Percentiles rank a stretch among this genome's conserved stretches.
These are phyloP conservation scores for Drosophila mojavensis DNA, from an alignment of 1,140 invertebrate species.

Conservation along the genomic window DNA sequence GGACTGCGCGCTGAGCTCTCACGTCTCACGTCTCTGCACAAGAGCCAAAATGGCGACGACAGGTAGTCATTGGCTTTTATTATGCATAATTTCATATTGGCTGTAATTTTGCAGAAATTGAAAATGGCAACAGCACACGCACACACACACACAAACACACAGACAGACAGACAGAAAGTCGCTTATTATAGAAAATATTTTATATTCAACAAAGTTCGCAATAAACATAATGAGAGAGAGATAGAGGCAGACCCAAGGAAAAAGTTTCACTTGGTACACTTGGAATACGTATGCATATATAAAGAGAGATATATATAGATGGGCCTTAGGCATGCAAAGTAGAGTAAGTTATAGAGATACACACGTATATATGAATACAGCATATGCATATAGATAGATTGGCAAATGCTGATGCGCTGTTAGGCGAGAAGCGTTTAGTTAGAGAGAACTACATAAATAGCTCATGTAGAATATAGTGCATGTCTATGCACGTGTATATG, in stretches of 20 bases:
- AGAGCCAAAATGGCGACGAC: slow-evolving; percentile 68
- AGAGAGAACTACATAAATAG: slow-evolving; percentile 21
- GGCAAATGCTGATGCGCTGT: slow-evolving; percentile 33
- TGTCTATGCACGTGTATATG: slow-evolving; percentile 8
- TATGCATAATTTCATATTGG: slow-evolving; percentile 81
- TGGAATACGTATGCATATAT: not conserved
- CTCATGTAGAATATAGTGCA: slow-evolving; percentile 23
- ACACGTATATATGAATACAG: slow-evolving; percentile 4
- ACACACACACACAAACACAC: slow-evolving; percentile 9
- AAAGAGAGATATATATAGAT: not conserved
- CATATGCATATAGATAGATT: slow-evolving; percentile 6
- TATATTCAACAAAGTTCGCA: slow-evolving; percentile 47
- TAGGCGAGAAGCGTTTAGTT: slow-evolving; percentile 61
- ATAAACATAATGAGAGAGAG: slow-evolving; percentile 53
- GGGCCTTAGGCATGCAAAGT: slow-evolving; percentile 70
- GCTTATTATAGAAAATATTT: slow-evolving; percentile 68
- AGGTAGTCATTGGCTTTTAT: slow-evolving; percentile 81
- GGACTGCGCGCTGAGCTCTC: slow-evolving; percentile 5
- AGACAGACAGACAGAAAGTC: slow-evolving; percentile 20
- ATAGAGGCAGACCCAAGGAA: slow-evolving; percentile 40
- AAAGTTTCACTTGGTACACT: slow-evolving; percentile 43
- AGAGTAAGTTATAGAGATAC: slow-evolving; percentile 40
- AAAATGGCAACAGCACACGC: slow-evolving; percentile 70
- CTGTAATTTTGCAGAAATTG: slow-evolving; percentile 82
- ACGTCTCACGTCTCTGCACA: slow-evolving; percentile 50